Evolutionary conservation across 2,888 invertebrate species (phyloP), one percentile per base, ranked within the genome.

Genomic region (Crematogaster levior): DNA sequence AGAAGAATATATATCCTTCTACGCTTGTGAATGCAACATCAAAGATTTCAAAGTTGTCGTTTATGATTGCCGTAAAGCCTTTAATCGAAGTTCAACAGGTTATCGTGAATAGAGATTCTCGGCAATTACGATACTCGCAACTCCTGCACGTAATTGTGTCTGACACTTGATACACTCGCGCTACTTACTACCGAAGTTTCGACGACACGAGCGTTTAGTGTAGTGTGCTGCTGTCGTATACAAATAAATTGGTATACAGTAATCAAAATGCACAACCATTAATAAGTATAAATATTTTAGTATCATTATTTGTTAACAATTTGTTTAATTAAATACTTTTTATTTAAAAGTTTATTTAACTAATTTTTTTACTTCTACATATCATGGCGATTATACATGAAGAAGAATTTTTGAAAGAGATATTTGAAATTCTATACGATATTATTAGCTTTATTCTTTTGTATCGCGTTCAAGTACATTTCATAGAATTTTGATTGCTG

Each of bases 1-100:
- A 27, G n/a, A 58, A 40, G 12, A 24, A 56, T 37, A 30, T 40
- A 21, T 61, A 3, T 40, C 10, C 18, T 63, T 24, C 18, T 21
- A 7, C 70, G n/a, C 6, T 63, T 46, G n/a, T n/a, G n/a, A n/a
- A n/a, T 3, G 63, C 27, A 60, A 65, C 48, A 46, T 68, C 63
- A 60, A 65, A 74, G 30, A 48, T n/a, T 34, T 81, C 60, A n/a
- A n/a, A n/a, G 3, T 30, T 27, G 58, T 63, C 34, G 30, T 84
- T 48, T 37, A 68, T 43, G 30, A 37, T 27, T 82, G 73, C 79
- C 80, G 43, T 66, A 74, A 72, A 60, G 66, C 80, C 73, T 81
- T 81, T 83, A 86, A 83, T 84, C 66, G 70, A 68, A 80, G 56
- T 80, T 80, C 84, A 88, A 88, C 88, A 88, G 88, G 88, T 88